Conservation (phyloP, 1,140 invertebrate species). For the Oreohelix idahoensis region DNA sequence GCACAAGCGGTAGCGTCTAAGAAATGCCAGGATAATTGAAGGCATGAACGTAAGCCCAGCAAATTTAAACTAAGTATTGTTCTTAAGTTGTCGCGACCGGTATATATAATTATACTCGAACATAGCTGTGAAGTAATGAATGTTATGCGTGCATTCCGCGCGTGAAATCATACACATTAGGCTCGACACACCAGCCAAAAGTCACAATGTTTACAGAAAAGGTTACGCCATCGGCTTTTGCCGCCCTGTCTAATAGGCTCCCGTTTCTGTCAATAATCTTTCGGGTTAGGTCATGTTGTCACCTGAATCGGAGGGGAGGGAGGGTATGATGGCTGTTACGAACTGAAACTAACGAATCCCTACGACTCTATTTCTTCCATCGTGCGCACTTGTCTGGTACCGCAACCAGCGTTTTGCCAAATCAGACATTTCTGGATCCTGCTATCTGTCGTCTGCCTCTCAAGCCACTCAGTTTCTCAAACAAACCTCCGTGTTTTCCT, state of each 20-base stretch:
- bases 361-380: too few species aligned
- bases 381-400: too few species aligned
- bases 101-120: not conserved
- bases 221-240: not conserved
- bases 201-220: not conserved
- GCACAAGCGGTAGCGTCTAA: not conserved
- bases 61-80: not conserved
- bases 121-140: not conserved
- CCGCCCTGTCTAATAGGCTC: not conserved
- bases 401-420: too few species aligned
- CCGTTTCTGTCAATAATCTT: not conserved
- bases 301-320: not conserved
- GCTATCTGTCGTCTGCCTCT: not conserved
- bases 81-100: not conserved
- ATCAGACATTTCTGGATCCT: not conserved
- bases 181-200: not conserved
- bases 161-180: not conserved
- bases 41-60: not conserved
- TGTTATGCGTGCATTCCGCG: not conserved
- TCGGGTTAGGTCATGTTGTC: not conserved
- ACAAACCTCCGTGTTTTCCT: not conserved
- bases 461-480: too few species aligned
- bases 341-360: too few species aligned
- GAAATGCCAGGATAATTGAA: not conserved
- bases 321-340: not conserved